Conservation (phyloP, 2,797 vertebrate species). For the Kryptopterus vitreolus region DNA sequence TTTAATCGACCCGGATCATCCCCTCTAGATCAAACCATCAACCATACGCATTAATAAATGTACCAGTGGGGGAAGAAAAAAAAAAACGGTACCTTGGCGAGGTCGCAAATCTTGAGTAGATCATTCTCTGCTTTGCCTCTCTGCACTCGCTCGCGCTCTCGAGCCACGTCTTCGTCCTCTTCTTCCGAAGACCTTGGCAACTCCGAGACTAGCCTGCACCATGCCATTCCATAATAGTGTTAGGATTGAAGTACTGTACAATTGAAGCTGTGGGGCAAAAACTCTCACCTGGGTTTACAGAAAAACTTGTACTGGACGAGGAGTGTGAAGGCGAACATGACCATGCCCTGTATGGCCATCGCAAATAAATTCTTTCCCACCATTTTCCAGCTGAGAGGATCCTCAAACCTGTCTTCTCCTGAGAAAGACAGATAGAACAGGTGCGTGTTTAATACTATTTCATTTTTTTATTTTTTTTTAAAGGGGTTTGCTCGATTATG, state of each 20-base stretch:
- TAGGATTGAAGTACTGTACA: background rate
- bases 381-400: constrained; percentile 91
- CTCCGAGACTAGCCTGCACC: constrained; percentile 75
- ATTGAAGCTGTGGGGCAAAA: background rate
- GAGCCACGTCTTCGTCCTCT: constrained; percentile 90
- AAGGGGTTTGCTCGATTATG: too few species aligned
- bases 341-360: constrained; percentile 86
- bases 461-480: too few species aligned
- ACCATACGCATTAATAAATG: background rate
- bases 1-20: background rate
- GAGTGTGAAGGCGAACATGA: constrained; percentile 89
- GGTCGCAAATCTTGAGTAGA: constrained; percentile 85
- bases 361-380: constrained; percentile 94
- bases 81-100: constrained; percentile 86
- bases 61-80: background rate
- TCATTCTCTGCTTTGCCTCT: constrained; percentile 82
- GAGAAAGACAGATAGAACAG: constrained; percentile 14
- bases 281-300: constrained; percentile 85
- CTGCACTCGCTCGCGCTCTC: constrained; percentile 84
- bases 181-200: constrained; percentile 75
- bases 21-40: background rate
- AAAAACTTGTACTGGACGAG: constrained; percentile 96
- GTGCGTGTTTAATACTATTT: background rate
- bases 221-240: background rate
- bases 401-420: constrained; percentile 90